Evolutionary conservation across 2,113 vertebrate species (phyloP).

Genomic region (Spea bombifrons): DNA sequence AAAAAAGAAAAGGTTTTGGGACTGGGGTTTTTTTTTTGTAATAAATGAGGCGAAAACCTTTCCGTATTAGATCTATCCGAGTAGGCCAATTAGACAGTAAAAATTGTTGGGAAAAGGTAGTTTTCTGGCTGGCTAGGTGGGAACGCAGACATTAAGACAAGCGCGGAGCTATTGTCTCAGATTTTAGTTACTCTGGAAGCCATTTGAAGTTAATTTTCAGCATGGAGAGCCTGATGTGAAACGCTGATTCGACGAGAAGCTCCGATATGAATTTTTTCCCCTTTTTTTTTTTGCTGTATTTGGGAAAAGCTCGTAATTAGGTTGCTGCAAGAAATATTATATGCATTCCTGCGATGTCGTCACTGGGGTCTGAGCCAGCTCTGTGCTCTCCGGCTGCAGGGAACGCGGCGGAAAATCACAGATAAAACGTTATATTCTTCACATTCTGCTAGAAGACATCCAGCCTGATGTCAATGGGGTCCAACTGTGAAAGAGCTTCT

Average conservation of each 20-base stretch:
- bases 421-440: not conserved
- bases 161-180: not conserved
- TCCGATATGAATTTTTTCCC: not conserved
- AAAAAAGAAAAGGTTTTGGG: not conserved
- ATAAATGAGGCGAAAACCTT: not conserved
- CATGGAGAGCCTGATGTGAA: not conserved
- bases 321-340: slow-evolving; percentile 25
- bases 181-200: slow-evolving; percentile 3
- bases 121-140: not conserved
- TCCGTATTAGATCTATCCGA: not conserved
- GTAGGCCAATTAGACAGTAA: not conserved
- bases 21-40: not conserved
- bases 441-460: not conserved
- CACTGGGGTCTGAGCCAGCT: slow-evolving; percentile 13
- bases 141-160: not conserved
- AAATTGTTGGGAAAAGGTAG: not conserved
- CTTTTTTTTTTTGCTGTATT: not conserved
- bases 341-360: slow-evolving; percentile 31
- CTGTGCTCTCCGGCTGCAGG: not conserved
- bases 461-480: not conserved
- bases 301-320: slow-evolving; percentile 25
- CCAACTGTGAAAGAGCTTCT: too few species aligned
- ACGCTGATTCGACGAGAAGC: not conserved
- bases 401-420: not conserved
- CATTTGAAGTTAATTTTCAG: not conserved